These are phyloP conservation scores for Jordanella pulchra DNA, from an alignment of 2,797 vertebrate species.

Conservation along the genomic window DNA sequence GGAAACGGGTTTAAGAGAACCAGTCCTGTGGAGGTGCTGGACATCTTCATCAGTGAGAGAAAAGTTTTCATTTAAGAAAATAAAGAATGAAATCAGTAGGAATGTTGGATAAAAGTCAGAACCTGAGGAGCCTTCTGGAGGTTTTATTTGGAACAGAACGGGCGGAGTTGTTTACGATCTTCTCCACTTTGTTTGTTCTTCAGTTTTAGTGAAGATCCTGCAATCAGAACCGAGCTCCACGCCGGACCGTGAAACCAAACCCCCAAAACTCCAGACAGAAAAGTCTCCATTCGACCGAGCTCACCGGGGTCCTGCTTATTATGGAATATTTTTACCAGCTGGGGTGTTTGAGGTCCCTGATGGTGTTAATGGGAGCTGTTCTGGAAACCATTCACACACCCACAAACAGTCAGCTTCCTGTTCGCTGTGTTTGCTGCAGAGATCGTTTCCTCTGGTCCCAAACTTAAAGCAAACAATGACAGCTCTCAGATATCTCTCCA, in stretches of 20 bases:
- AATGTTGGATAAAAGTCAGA: too few species aligned
- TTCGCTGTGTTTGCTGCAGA: background rate
- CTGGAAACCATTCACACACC: constrained; percentile 17
- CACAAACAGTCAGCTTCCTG: background rate
- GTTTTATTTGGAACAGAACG: too few species aligned
- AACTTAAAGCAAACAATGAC: background rate
- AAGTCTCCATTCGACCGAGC: background rate
- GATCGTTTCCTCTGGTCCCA: background rate
- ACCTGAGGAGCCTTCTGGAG: too few species aligned
- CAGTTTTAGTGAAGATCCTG: too few species aligned
- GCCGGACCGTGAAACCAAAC: background rate
- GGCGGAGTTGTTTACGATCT: too few species aligned
- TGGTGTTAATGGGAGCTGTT: constrained; percentile 20
- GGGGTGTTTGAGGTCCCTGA: background rate
- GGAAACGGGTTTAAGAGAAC: background rate
- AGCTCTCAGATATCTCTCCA: background rate
- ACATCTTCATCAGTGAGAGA: background rate
- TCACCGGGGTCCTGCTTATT: background rate
- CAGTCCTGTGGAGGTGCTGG: background rate
- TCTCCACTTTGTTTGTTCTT: too few species aligned
- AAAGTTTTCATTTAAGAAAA: background rate
- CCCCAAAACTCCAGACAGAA: too few species aligned
- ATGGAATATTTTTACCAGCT: background rate
- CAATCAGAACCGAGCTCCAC: too few species aligned
- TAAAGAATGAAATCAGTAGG: background rate